phyloP scores from a whole-genome alignment of 2,888 invertebrate genomes.

The Melinaea menophilus region DNA sequence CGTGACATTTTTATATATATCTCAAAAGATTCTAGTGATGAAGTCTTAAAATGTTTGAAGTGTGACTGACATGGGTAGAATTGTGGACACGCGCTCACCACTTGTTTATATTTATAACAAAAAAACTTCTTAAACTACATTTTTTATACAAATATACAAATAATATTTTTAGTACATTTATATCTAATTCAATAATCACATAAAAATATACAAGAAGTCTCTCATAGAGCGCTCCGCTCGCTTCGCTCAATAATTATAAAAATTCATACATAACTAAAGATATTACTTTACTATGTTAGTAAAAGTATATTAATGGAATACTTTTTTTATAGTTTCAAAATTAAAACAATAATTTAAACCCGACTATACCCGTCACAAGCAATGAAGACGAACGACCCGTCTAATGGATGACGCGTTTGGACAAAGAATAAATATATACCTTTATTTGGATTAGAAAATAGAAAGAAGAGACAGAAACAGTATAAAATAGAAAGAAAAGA shows the following conservation, averaged over 20 bases:
- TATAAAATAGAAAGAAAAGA: slow-evolving; percentile 2
- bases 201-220: too few relatives aligned
- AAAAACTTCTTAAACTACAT: too few relatives aligned
- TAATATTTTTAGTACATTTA: too few relatives aligned
- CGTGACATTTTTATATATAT: too few relatives aligned
- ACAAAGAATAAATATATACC: slow-evolving; percentile 39
- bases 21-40: not conserved
- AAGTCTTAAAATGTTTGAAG: slow-evolving; percentile 1
- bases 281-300: too few relatives aligned
- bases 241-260: too few relatives aligned
- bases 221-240: too few relatives aligned
- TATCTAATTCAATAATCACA: too few relatives aligned
- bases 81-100: slow-evolving; percentile 16
- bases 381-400: slow-evolving; percentile 73
- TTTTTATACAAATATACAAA: too few relatives aligned
- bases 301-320: too few relatives aligned
- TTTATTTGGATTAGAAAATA: too few relatives aligned
- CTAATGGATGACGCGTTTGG: slow-evolving; percentile 61
- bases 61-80: slow-evolving; percentile 24
- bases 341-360: slow-evolving; percentile 53
- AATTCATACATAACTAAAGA: too few relatives aligned
- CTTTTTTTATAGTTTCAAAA: not conserved
- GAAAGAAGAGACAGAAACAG: not conserved
- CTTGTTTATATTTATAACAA: not conserved
- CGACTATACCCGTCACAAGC: slow-evolving; percentile 68